Percentiles rank a stretch among this genome's conserved stretches.
Conservation (phyloP, 1,140 invertebrate genomes). For the Battus philenor region DNA sequence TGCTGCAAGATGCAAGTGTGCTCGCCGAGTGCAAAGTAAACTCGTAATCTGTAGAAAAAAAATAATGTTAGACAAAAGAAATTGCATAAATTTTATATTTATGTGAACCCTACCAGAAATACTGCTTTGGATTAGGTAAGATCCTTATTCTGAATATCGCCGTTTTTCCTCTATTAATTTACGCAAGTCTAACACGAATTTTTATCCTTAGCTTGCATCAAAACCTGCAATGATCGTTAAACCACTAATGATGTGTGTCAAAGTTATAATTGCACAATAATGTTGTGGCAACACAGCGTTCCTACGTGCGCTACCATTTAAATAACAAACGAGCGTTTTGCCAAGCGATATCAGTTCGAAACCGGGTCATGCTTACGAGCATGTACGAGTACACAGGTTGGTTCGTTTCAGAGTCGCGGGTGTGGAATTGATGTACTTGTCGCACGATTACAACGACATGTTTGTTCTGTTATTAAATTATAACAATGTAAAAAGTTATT, state of each 20-base stretch:
- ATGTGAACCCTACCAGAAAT: too few species aligned
- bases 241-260: slow-evolving; percentile 15
- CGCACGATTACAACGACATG: too few species aligned
- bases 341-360: slow-evolving; percentile 43
- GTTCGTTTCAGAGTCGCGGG: slow-evolving; percentile 20
- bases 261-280: slow-evolving; percentile 17
- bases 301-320: slow-evolving; percentile 30
- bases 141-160: too few species aligned
- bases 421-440: slow-evolving; percentile 30
- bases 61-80: slow-evolving; percentile 14
- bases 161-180: too few species aligned
- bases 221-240: slow-evolving; percentile 3
- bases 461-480: too few species aligned
- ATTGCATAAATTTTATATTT: too few species aligned
- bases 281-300: slow-evolving; percentile 21
- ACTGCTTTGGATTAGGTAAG: too few species aligned
- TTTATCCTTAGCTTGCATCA: background rate
- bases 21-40: slow-evolving; percentile 92
- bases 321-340: slow-evolving; percentile 42
- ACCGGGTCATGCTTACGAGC: slow-evolving; percentile 41
- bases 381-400: slow-evolving; percentile 23
- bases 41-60: slow-evolving; percentile 86
- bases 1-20: slow-evolving; percentile 89
- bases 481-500: too few species aligned
- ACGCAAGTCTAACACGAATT: too few species aligned